Base-by-base conservation (phyloP, 2,797 vertebrate species). In the Coranthus polyacanthus region DNA sequence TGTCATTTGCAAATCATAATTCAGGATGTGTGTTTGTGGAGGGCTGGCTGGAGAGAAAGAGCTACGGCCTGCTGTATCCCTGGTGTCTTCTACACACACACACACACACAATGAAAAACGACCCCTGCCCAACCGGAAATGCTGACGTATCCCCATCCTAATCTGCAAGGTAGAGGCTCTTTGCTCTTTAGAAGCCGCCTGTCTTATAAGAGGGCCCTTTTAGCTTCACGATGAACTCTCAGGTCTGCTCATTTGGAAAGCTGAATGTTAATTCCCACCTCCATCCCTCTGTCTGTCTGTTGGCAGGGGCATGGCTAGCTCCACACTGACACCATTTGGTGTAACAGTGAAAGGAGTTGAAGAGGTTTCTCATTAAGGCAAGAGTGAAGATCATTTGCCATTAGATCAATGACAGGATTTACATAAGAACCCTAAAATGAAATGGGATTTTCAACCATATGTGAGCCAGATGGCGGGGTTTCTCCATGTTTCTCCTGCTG, bases 1-100 rank as follows among this genome's bases (percentile, higher is more conserved):
- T 93, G 90, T 93, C 89, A 88, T 92, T 89, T 89, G 84, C 87
- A 85, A 92, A 92, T 90, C 92, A 83, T 90, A 89, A 92, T 92
- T 94, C 83, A 85, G 78, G 75, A 75, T 90, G 86, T 79, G 77
- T 64, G 77, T 81, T 75, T 78, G 52, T 53, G 64, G 61, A 72
- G 37, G 58, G 62, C 42, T 34, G 47, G 73, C 50, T 59, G 15
- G 9, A 50, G 67, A 77, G 59, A 63, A 54, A 34, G 39, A 53
- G 49, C 69, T 41, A 26, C 51, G 18, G 59, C 55, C 82, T 47
- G 79, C 67, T 67, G 44, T 81, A 76, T 79, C 78, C 50, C 58
- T 10, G 12, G 43, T 68, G 57, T 80, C 75, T 82, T 38, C 51
- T 51, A 47, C 75, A 47, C 51, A 53, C 32, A 65, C 42, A 43